Base-by-base conservation (phyloP, 2,797 vertebrate species). In the Syndactyla subalaris region DNA sequence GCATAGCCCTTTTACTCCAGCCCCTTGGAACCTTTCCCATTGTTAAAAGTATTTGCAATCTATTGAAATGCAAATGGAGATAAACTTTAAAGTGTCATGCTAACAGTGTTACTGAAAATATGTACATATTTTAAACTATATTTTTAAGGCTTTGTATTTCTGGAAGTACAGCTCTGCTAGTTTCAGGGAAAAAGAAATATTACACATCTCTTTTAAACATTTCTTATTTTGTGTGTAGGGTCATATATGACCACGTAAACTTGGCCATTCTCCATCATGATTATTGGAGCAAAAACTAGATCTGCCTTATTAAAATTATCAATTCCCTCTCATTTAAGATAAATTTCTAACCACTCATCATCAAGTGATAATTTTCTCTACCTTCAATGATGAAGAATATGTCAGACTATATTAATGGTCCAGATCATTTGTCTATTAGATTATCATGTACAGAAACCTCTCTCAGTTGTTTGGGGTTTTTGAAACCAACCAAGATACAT, bases 361-460 rank as follows among this genome's bases (percentile, higher is more conserved):
- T 38, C 27, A 84, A 43, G 2, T 9, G 7, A 11, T 65, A 39
- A 26, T 84, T 74, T 62, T 87, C 52, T 23, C n/a, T 70, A 19
- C 7, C 9, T 70, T 73, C 27, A 61, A 9, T 6, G 9, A 41
- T 32, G 13, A 76, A 65, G 41, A 70, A 57, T 13, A 58, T 18
- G 3, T 32, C 52, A 71, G 29, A 32, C 12, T 74, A 7, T 38
- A 41, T 30, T 61, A 72, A 86, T 24, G 16, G 39, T 20, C 14
- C 30, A 57, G 0, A 2, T 61, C 27, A 38, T 4, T 72, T 79
- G 0, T 13, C 48, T 36, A 3, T 58, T 54, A 45, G 9, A 10
- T 52, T 39, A 29, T 20, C 5, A 26, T 4, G 12, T 39, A 6
- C 3, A 29, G 3, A 7, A 63, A 62, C 3, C 5, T 75, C 15